These are phyloP conservation scores for Platyrinchus mystaceus DNA, from an alignment of 2,797 vertebrate species.

Conservation along the genomic window DNA sequence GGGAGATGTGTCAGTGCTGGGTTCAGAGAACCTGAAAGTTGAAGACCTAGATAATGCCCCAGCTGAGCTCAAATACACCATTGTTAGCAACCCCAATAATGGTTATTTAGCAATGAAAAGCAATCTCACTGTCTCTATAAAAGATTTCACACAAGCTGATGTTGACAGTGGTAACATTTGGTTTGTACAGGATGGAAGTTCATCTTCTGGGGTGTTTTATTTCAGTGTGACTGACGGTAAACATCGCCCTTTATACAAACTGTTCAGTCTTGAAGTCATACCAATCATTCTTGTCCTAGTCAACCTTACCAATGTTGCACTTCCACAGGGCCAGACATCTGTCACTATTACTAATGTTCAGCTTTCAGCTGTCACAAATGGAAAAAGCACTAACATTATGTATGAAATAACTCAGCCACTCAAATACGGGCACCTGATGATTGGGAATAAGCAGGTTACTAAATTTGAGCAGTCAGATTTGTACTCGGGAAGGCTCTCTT, in stretches of 20 bases:
- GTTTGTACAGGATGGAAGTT: constrained; percentile 88
- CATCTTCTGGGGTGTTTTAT: constrained; percentile 87
- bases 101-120: constrained; percentile 83
- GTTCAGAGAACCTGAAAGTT: constrained; percentile 81
- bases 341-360: constrained; percentile 77
- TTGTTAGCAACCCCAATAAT: constrained; percentile 85
- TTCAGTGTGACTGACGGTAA: constrained; percentile 91
- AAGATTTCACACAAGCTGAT: constrained; percentile 87
- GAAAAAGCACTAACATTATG: constrained; percentile 77
- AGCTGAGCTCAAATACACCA: constrained; percentile 82
- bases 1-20: constrained; percentile 77
- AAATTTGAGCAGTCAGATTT: constrained; percentile 84
- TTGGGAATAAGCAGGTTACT: constrained; percentile 70
- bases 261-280: constrained; percentile 87
- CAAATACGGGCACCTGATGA: constrained; percentile 79
- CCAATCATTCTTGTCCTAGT: constrained; percentile 80
- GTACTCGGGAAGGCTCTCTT: constrained; percentile 75
- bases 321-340: constrained; percentile 82
- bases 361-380: constrained; percentile 85
- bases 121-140: constrained; percentile 73
- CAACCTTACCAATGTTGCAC: constrained; percentile 78
- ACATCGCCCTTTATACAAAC: constrained; percentile 88
- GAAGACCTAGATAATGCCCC: constrained; percentile 86
- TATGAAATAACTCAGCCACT: constrained; percentile 81
- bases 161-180: constrained; percentile 80